Evolutionary conservation across 2,113 vertebrate genomes (phyloP).

Genomic region (Mesoclemmys tuberculata): DNA sequence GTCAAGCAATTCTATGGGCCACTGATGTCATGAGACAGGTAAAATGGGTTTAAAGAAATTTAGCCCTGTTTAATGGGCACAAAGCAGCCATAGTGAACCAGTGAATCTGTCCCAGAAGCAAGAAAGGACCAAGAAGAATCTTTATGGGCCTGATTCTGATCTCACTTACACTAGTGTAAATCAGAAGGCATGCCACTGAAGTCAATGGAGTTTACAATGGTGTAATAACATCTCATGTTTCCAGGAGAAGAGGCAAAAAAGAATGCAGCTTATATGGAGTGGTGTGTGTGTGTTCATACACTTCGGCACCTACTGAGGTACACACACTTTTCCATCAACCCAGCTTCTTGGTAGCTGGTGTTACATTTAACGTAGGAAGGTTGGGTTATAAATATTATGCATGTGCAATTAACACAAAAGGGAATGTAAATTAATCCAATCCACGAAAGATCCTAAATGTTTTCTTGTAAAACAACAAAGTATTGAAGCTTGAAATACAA

Average conservation of each 20-base stretch:
- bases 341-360: background rate
- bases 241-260: background rate
- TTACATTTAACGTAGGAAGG: background rate
- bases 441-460: slow-evolving; percentile 1
- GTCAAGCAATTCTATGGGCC: slow-evolving; percentile 33
- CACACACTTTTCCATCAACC: background rate
- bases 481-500: background rate
- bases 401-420: background rate
- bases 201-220: background rate
- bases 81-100: slow-evolving; percentile 30
- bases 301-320: background rate
- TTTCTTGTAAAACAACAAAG: background rate
- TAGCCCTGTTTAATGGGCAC: slow-evolving; percentile 38
- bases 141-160: slow-evolving; percentile 11
- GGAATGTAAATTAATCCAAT: background rate
- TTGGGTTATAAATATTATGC: background rate
- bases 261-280: background rate
- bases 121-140: background rate
- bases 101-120: slow-evolving; percentile 8
- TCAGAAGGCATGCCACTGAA: background rate
- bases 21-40: slow-evolving; percentile 45
- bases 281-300: background rate
- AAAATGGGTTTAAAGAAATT: slow-evolving; percentile 62
- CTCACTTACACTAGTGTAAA: background rate
- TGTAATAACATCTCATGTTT: background rate